These are phyloP conservation scores for Euwallacea fornicatus DNA, from an alignment of 1,140 invertebrate genomes.

Conservation along the genomic window DNA sequence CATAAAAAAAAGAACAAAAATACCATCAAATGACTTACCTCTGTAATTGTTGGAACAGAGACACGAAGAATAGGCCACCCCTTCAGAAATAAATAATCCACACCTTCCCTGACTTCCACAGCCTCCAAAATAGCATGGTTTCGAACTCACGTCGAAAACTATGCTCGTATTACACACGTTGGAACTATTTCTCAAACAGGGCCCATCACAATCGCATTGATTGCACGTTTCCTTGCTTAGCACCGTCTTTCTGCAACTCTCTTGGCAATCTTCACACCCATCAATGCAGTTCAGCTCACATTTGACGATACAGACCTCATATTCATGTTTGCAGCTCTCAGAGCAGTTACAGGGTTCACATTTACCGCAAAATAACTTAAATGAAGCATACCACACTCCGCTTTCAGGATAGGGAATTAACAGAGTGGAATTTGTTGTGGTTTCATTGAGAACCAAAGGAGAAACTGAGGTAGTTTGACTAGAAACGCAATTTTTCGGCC, in stretches of 20 bases:
- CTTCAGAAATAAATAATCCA: conserved; percentile 74
- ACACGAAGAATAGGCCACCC: conserved; percentile 74
- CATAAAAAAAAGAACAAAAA: not conserved
- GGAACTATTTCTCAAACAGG: conserved; percentile 46
- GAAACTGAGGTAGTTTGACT: conserved; percentile 56
- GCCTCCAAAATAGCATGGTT: conserved; percentile 66
- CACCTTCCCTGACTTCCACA: conserved; percentile 69
- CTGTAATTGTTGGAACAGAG: conserved; percentile 70
- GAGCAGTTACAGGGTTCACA: conserved; percentile 54
- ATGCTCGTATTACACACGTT: conserved; percentile 56
- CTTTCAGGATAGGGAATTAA: conserved; percentile 78
- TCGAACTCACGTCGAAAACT: conserved; percentile 66
- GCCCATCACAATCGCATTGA: conserved; percentile 53
- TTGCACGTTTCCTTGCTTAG: conserved; percentile 47
- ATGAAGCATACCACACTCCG: conserved; percentile 73
- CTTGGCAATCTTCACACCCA: conserved; percentile 48
- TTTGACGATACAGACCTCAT: conserved; percentile 37
- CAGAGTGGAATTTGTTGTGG: conserved; percentile 52
- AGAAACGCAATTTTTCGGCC: conserved; percentile 60
- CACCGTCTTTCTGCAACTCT: conserved; percentile 50
- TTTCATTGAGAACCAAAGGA: conserved; percentile 61
- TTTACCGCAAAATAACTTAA: conserved; percentile 64
- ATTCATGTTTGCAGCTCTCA: conserved; percentile 41
- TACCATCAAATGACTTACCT: conserved; percentile 52
- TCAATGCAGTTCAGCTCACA: conserved; percentile 46